Evolutionary conservation across 1,140 invertebrate genomes (phyloP).

Genomic region (Drosophila mayri): DNA sequence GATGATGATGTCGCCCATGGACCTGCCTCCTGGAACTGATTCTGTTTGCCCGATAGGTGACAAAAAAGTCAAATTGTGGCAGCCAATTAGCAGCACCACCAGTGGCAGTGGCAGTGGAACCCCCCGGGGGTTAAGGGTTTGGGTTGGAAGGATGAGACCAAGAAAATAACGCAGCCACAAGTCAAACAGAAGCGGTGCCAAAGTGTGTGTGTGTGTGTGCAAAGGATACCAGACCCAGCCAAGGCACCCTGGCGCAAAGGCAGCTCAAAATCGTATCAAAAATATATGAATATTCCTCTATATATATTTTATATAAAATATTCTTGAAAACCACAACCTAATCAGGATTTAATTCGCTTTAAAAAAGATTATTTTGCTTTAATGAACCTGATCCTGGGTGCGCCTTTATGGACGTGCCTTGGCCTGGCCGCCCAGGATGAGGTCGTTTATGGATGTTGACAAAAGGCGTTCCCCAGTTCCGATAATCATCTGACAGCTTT

Average conservation of each 20-base stretch:
- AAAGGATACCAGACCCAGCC: conserved; percentile 13
- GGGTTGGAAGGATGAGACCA: conserved; percentile 16
- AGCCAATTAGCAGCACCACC: conserved; percentile 73
- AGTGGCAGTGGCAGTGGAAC: conserved; percentile 8
- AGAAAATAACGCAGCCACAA: conserved; percentile 67
- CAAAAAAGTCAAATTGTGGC: conserved; percentile 82
- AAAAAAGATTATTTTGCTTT: background rate
- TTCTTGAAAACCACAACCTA: background rate
- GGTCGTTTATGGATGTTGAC: conserved; percentile 82
- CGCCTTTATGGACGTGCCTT: conserved; percentile 56
- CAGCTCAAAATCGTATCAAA: background rate
- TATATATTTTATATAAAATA: background rate
- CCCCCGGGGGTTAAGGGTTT: conserved; percentile 12
- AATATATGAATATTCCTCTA: background rate
- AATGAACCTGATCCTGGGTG: background rate
- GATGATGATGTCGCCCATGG: conserved; percentile 54
- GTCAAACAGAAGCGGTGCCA: conserved; percentile 67
- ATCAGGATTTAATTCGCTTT: background rate
- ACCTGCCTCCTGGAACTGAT: conserved; percentile 54
- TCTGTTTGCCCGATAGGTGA: conserved; percentile 80
- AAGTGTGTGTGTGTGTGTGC: conserved; percentile 44
- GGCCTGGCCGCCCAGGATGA: conserved; percentile 43
- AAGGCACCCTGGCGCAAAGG: conserved; percentile 4
- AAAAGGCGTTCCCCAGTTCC: conserved; percentile 70
- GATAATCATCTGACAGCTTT: conserved; percentile 83